Conservation (phyloP, 2,113 vertebrate species). For the Siniperca chuatsi region DNA sequence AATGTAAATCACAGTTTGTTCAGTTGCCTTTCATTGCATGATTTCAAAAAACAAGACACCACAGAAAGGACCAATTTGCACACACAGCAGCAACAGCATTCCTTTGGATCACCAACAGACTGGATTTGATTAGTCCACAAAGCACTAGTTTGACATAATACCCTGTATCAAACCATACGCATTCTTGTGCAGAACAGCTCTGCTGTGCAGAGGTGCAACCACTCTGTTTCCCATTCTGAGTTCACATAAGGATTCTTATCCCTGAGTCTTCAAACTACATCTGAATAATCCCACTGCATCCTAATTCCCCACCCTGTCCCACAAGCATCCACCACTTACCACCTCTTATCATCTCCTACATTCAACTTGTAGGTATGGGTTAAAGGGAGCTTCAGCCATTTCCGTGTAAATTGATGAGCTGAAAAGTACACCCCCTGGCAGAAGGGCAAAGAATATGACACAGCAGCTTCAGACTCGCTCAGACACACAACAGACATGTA, state of each 20-base stretch:
- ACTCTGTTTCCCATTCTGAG: conserved; percentile 38
- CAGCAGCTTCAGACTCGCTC: conserved; percentile 50
- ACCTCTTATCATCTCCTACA: conserved; percentile 36
- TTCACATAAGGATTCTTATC: conserved; percentile 68
- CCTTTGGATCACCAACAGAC: conserved; percentile 57
- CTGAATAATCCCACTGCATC: conserved; percentile 56
- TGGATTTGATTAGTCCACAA: conserved; percentile 59
- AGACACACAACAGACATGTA: conserved; percentile 52
- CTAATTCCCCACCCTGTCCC: conserved; percentile 26
- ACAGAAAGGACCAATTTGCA: conserved; percentile 32
- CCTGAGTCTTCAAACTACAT: conserved; percentile 79
- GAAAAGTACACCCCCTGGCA: conserved; percentile 45
- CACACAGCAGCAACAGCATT: conserved; percentile 37
- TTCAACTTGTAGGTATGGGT: conserved; percentile 66
- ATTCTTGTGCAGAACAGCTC: conserved; percentile 66
- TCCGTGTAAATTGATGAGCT: conserved; percentile 57
- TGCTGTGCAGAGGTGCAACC: conserved; percentile 58
- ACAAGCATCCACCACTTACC: conserved; percentile 13
- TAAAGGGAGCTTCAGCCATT: conserved; percentile 71
- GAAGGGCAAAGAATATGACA: conserved; percentile 59
- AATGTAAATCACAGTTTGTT: conserved; percentile 74
- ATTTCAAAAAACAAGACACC: conserved; percentile 48
- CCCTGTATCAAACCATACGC: conserved; percentile 75
- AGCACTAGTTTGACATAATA: conserved; percentile 66
- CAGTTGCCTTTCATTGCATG: conserved; percentile 46